These are phyloP conservation scores for Syngnathus acus DNA, from an alignment of 2,797 vertebrate species.

Conservation along the genomic window DNA sequence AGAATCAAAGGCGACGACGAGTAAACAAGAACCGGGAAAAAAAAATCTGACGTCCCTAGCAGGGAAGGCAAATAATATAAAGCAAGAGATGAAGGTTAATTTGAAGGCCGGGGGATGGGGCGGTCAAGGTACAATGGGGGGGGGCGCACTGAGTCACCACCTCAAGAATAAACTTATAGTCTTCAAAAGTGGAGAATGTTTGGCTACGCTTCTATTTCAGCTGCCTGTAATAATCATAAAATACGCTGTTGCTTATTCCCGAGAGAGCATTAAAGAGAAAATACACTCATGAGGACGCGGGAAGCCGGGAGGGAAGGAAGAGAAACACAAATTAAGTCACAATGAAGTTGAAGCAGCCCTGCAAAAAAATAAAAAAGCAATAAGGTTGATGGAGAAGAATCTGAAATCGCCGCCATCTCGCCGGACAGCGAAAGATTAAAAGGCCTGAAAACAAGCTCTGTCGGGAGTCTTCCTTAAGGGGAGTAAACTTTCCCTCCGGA, in stretches of 20 bases:
- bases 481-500: slow-evolving; percentile 47
- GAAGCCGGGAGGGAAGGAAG: slow-evolving; percentile 35
- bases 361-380: slow-evolving; percentile 10
- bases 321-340: slow-evolving; percentile 25
- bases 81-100: not conserved
- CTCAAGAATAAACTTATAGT: not conserved
- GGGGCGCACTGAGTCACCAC: not conserved
- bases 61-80: not conserved
- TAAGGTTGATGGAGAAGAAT: slow-evolving; percentile 38
- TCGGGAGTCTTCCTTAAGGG: slow-evolving; percentile 32
- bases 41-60: too few relatives aligned
- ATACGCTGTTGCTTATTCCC: slow-evolving; percentile 16
- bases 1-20: too few relatives aligned
- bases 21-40: too few relatives aligned
- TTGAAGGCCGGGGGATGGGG: not conserved
- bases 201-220: slow-evolving; percentile 25
- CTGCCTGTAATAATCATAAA: slow-evolving; percentile 27
- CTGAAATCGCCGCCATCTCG: slow-evolving; percentile 55
- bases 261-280: slow-evolving; percentile 26
- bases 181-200: slow-evolving; percentile 17
- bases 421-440: slow-evolving; percentile 50
- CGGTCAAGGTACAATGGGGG: not conserved
- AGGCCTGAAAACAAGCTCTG: slow-evolving; percentile 38
- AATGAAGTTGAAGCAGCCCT: slow-evolving; percentile 12
- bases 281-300: slow-evolving; percentile 28